These are phyloP conservation scores for Archivesica marissinica DNA, from an alignment of 1,140 invertebrate genomes.

Conservation along the genomic window DNA sequence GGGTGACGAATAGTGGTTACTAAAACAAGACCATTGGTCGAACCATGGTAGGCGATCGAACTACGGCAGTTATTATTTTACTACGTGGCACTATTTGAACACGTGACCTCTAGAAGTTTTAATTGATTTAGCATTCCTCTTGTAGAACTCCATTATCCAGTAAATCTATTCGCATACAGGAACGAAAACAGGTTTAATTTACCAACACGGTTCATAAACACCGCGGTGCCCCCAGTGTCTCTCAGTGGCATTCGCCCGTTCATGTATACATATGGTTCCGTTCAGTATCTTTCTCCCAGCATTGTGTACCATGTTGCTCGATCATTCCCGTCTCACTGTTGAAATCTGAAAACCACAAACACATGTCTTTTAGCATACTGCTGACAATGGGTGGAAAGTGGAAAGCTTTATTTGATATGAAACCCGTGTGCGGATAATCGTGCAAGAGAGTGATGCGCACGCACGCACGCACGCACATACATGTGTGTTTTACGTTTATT, in stretches of 20 bases:
- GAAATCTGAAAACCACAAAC: conserved; percentile 28
- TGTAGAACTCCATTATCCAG: too few relatives aligned
- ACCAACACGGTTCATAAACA: neutral
- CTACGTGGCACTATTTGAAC: too few relatives aligned
- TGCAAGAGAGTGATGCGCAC: too few relatives aligned
- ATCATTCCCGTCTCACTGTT: neutral
- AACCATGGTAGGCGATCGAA: too few relatives aligned
- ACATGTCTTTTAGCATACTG: neutral
- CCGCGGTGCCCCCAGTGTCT: neutral
- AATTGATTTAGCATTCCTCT: too few relatives aligned
- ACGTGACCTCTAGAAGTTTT: too few relatives aligned
- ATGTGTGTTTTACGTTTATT: too few relatives aligned
- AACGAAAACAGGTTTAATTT: neutral
- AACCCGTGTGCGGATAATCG: neutral
- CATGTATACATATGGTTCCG: conserved; percentile 6
- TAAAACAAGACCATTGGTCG: too few relatives aligned
- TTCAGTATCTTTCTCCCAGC: neutral
- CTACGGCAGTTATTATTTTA: too few relatives aligned
- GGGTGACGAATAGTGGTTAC: too few relatives aligned
- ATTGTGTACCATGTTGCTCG: neutral
- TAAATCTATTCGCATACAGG: too few relatives aligned
- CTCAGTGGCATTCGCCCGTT: neutral
- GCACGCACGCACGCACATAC: too few relatives aligned
- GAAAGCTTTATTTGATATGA: neutral
- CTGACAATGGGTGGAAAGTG: neutral